phyloP scores from a whole-genome alignment of 2,888 invertebrate genomes.

The Brassicogethes aeneus region DNA sequence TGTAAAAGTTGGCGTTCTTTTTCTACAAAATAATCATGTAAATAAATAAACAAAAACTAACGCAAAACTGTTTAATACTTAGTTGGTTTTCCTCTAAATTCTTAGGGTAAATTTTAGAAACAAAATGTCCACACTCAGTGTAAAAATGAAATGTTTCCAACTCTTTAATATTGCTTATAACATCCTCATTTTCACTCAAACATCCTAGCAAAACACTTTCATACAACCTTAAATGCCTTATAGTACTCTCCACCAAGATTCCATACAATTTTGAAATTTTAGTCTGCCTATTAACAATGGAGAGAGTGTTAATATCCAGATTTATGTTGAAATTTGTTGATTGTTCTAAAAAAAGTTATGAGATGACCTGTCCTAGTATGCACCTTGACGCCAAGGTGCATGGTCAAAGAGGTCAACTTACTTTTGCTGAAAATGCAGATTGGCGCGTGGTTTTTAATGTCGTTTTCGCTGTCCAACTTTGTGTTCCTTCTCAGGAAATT shows the following conservation, averaged over 20 bases:
- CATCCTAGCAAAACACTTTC: conserved; percentile 50
- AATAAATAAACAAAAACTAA: conserved; percentile 6
- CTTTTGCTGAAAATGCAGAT: conserved; percentile 57
- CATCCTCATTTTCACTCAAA: conserved; percentile 31
- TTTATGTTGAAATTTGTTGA: conserved; percentile 50
- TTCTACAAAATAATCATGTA: conserved; percentile 41
- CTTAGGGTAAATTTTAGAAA: conserved; percentile 64
- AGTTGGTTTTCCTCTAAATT: conserved; percentile 57
- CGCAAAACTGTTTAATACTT: conserved; percentile 40
- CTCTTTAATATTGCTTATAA: conserved; percentile 30
- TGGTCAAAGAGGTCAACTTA: conserved; percentile 30
- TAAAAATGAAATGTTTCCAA: conserved; percentile 69
- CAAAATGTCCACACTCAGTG: conserved; percentile 63
- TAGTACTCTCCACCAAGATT: conserved; percentile 65
- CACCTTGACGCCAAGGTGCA: too few relatives aligned
- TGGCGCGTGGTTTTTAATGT: conserved; percentile 42
- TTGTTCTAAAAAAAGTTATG: conserved; percentile 25
- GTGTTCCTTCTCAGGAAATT: conserved; percentile 55
- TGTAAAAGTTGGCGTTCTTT: conserved; percentile 61
- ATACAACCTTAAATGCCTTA: conserved; percentile 57
- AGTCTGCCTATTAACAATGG: conserved; percentile 58
- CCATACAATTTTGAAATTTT: conserved; percentile 59
- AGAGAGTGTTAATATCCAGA: conserved; percentile 60
- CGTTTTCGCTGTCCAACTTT: conserved; percentile 41
- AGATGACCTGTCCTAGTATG: neutral